Evolutionary conservation across 1,140 invertebrate genomes (phyloP).

Genomic region (Meloidogyne floridensis): DNA sequence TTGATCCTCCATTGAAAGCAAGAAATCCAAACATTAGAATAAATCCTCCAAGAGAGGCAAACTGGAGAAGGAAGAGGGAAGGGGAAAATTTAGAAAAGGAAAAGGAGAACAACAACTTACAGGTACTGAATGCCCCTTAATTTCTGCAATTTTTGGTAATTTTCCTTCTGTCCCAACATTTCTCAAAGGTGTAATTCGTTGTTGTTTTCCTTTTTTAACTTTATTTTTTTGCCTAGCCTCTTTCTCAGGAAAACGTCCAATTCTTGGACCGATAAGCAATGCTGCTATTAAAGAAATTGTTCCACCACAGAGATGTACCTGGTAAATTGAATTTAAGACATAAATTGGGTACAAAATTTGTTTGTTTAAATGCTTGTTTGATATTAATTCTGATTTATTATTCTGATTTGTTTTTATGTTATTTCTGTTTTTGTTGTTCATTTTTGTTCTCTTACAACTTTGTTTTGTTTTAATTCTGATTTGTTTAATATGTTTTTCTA

Average conservation of each 20-base stretch:
- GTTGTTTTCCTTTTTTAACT: not conserved
- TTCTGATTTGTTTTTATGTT: too few relatives aligned
- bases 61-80: constrained; percentile 51
- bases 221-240: not conserved
- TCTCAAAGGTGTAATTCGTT: constrained; percentile 32
- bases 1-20: constrained; percentile 72
- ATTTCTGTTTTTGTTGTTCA: too few relatives aligned
- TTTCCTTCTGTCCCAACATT: constrained; percentile 33
- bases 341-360: too few relatives aligned
- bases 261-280: constrained; percentile 69
- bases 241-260: constrained; percentile 62
- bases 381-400: too few relatives aligned
- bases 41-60: constrained; percentile 71
- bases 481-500: too few relatives aligned
- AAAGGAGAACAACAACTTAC: constrained; percentile 57
- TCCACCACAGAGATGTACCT: constrained; percentile 70
- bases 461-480: too few relatives aligned
- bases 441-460: too few relatives aligned
- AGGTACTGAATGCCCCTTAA: constrained; percentile 70
- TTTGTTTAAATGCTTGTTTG: too few relatives aligned
- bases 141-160: constrained; percentile 48
- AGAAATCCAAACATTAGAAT: constrained; percentile 72
- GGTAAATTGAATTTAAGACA: too few relatives aligned
- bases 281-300: constrained; percentile 70
- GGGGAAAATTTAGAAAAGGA: constrained; percentile 4